A percentile compares a stretch with the other conserved stretches of the same genome.
Conservation (phyloP, 2,113 vertebrate genomes). For the Mungos mungo region DNA sequence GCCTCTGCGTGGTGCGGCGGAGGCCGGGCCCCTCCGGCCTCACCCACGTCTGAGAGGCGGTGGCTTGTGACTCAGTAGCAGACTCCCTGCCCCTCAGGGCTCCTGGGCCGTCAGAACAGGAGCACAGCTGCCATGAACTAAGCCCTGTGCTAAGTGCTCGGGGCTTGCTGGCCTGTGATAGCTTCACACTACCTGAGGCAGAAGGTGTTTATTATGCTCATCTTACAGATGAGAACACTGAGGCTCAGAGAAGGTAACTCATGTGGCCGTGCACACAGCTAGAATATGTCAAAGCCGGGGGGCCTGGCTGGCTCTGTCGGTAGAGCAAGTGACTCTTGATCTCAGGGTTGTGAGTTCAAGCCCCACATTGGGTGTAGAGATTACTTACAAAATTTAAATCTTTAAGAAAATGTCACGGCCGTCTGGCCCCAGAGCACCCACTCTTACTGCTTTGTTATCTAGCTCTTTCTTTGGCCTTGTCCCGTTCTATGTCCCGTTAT, state of each 20-base stretch:
- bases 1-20: rapidly evolving
- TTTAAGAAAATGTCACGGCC: neutral
- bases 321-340: neutral
- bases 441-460: neutral
- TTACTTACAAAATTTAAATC: neutral
- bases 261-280: neutral
- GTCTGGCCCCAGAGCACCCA: neutral
- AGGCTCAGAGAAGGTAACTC: neutral
- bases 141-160: neutral
- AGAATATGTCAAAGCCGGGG: neutral
- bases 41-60: neutral
- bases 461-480: neutral
- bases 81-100: neutral
- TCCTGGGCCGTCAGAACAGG: neutral
- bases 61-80: neutral
- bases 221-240: neutral
- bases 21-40: neutral
- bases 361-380: neutral
- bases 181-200: neutral
- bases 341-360: neutral
- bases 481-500: neutral
- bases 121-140: rapidly evolving
- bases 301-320: neutral
- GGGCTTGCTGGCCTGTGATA: neutral
- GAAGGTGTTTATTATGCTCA: neutral